Evolutionary conservation across 2,888 invertebrate species (phyloP), one percentile per base, ranked within the genome.

Genomic region (Dicyrtomina minuta): DNA sequence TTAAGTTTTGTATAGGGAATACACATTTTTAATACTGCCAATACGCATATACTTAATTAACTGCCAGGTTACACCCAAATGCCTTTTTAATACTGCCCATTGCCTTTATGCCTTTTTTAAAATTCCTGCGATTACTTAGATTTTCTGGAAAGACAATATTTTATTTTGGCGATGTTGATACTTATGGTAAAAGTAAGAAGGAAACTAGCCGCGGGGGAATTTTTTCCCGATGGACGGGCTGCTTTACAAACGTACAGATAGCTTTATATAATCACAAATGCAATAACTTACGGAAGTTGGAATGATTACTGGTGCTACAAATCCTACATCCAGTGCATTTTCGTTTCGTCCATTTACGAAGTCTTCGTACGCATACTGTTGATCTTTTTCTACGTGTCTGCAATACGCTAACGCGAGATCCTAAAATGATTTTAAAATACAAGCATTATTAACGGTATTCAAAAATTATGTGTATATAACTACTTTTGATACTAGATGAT

Each of bases 311-410:
- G 76, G 72, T 10, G 75, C 69, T 12, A 72, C 76, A 56, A 71
- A 75, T 43, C 72, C 98, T 80, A 98, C 93, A 82, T 97, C 98
- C 80, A 98, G 86, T 49, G 96, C 95, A 79, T 95, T 91, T 84
- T 96, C 95, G 83, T 98, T 97, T 65, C 98, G 87, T 66, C 92
- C 92, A 62, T 93, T 89, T 78, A 96, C 90, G 83, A 98, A 98
- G 83, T 96, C 95, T 83, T 95, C 91, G 82, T 91, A 97, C 79
- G 92, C 90, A 76, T 88, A 88, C 80, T 88, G 87, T 81, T 92
- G 88, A 80, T 87, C 87, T 20, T 89, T 85, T 75, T 91, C 91
- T 70, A 97, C 86, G 61, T 77, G 75, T 39, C 75, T 78, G 53
- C 75, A 74, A 46, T 78, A 78, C 10, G 78, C 76, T 26, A 76